Evolutionary conservation across 2,888 invertebrate genomes (phyloP), one percentile per base, ranked within the genome.

Genomic region (Ferdinandea cuprea): DNA sequence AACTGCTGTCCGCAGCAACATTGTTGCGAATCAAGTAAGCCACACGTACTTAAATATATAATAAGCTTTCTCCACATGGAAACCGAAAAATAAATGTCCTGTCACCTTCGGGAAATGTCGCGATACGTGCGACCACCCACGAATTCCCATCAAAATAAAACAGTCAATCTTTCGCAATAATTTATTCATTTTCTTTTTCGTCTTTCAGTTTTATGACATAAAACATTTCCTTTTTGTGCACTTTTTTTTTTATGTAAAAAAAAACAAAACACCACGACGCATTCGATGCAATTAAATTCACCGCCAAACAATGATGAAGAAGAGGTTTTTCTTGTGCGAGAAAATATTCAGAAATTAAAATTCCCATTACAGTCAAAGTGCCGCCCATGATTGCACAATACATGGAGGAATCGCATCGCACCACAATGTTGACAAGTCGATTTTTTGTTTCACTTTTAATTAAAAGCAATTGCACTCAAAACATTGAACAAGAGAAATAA

Each of bases 361-460:
- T 50, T 19, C 19, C 19, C 13, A 21, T 19, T 40, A 13, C 61
- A 48, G 35, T 50, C 17, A 28, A 65, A 56, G 28, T 59, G 54
- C 54, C 54, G 44, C 40, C 52, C 52, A 15, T 6, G 9, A 77
- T 77, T 68, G 66, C 69, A 71, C 56, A 71, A 61, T 61, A 30
- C 19, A 66, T 58, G 13, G 48, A 35, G 25, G 1, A 54, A 66
- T 40, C 32, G 65, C 28, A 48, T n/a, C 59, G 52, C 59, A 32
- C 48, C 21, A 50, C 25, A 50, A 42, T 44, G 35, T 68, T 42
- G 52, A 59, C 59, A 56, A 44, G 15, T 42, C 40, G 17, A 19
- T 52, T 30, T 61, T 52, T 63, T 52, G 37, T 46, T 40, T 40
- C 35, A 7, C 54, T 25, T 19, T 25, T 44, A 76, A 76, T 56